Conservation (phyloP, 1,140 invertebrate species). For the Leptopilina boulardi region DNA sequence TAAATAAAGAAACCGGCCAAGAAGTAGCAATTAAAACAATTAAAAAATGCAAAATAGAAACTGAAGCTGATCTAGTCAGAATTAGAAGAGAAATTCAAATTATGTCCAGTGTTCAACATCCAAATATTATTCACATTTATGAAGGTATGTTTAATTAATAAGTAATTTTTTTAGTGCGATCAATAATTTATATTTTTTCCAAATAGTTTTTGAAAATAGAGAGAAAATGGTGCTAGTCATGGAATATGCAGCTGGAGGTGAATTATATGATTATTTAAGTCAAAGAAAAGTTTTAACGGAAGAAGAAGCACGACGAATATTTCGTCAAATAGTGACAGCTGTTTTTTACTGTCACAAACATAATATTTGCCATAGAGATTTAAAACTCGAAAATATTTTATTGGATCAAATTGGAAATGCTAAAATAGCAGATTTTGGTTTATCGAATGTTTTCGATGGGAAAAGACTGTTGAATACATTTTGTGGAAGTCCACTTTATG, state of each 20-base stretch:
- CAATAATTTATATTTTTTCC: slow-evolving; percentile 42
- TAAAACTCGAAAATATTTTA: slow-evolving; percentile 99
- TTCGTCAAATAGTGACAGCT: slow-evolving; percentile 97
- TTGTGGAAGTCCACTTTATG: slow-evolving; percentile 98
- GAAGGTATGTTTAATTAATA: slow-evolving; percentile 90
- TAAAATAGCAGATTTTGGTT: slow-evolving; percentile 99
- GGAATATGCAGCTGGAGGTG: slow-evolving; percentile 99
- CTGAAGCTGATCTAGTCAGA: slow-evolving; percentile 95
- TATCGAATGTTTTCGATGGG: slow-evolving; percentile 98
- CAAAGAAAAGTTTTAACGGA: slow-evolving; percentile 93
- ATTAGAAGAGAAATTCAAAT: slow-evolving; percentile 98
- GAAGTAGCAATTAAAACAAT: slow-evolving; percentile 99
- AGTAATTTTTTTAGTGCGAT: too few relatives aligned
- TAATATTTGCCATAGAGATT: slow-evolving; percentile 97
- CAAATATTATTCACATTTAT: slow-evolving; percentile 99
- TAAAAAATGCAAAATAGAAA: slow-evolving; percentile 99
- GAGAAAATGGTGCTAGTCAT: slow-evolving; percentile 99
- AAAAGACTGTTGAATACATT: slow-evolving; percentile 93
- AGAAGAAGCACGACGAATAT: slow-evolving; percentile 95
- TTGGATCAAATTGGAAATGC: slow-evolving; percentile 96
- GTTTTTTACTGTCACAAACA: slow-evolving; percentile 99
- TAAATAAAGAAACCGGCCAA: slow-evolving; percentile 97
- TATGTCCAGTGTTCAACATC: slow-evolving; percentile 98
- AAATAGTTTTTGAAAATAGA: slow-evolving; percentile 97
- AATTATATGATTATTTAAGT: slow-evolving; percentile 98